A percentile compares a stretch with the other conserved stretches of the same genome.
Evolutionary conservation across 2,888 invertebrate genomes (phyloP).

Genomic region (Caenorhabditis drosophilae): DNA sequence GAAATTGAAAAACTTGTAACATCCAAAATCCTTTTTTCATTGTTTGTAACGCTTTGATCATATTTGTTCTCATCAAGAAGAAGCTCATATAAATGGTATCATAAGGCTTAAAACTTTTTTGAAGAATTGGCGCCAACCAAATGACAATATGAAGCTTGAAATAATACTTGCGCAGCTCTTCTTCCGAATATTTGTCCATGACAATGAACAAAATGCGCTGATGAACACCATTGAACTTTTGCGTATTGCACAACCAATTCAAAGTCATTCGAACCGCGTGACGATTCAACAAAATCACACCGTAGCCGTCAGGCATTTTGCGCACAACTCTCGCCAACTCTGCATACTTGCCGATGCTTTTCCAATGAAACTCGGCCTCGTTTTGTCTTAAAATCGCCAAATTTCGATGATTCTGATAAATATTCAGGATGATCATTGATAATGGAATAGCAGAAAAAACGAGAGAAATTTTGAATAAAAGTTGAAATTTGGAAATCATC

Average conservation of each 20-base stretch:
- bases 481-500: neutral
- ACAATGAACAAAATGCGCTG: constrained; percentile 48
- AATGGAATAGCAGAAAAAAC: constrained; percentile 28
- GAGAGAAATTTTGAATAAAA: constrained; percentile 5
- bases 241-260: constrained; percentile 56
- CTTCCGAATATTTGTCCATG: constrained; percentile 44
- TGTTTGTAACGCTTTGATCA: constrained; percentile 49
- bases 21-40: constrained; percentile 55
- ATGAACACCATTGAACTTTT: constrained; percentile 34
- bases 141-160: constrained; percentile 42
- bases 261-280: constrained; percentile 53
- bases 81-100: constrained; percentile 60
- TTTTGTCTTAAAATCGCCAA: constrained; percentile 33
- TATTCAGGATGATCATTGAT: constrained; percentile 22
- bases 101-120: constrained; percentile 51
- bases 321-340: constrained; percentile 13
- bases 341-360: constrained; percentile 16
- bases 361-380: constrained; percentile 42
- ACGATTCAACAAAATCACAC: constrained; percentile 46
- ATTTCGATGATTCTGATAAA: constrained; percentile 37
- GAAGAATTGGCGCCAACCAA: constrained; percentile 43
- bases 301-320: constrained; percentile 32
- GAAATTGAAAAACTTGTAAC: constrained; percentile 39
- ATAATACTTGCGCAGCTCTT: constrained; percentile 39
- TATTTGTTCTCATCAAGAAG: constrained; percentile 56